A percentile compares a stretch with the other conserved stretches of the same genome.
Evolutionary conservation across 92 coral and sea anemone genomes (phyloP).

Genomic region (Hydrozoanthus gracilis): DNA sequence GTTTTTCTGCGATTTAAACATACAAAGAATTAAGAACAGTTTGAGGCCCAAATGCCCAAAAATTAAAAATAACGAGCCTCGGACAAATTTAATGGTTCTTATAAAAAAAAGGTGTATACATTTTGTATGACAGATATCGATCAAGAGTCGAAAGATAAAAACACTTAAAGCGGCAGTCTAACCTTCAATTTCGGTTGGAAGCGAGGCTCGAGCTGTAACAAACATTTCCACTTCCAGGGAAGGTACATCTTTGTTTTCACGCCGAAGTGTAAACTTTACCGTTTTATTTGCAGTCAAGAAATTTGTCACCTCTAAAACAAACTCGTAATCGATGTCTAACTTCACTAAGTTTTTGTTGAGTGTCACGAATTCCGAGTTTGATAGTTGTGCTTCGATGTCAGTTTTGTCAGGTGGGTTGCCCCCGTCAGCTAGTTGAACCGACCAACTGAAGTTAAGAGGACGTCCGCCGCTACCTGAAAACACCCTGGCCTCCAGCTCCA

Average conservation of each 20-base stretch:
- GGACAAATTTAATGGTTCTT: too few species aligned
- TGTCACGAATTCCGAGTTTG: neutral
- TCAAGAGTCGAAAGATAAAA: too few species aligned
- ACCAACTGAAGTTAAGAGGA: neutral
- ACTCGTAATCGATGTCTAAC: neutral
- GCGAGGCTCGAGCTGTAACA: neutral
- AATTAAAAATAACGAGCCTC: too few species aligned
- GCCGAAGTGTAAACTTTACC: neutral
- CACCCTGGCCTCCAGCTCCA: neutral
- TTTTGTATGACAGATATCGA: too few species aligned
- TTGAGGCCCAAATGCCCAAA: too few species aligned
- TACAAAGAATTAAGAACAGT: too few species aligned
- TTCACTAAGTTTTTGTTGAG: neutral
- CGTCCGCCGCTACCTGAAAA: neutral
- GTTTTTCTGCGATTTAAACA: too few species aligned
- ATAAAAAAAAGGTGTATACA: too few species aligned
- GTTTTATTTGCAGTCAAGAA: conserved; percentile 5
- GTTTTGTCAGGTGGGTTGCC: conserved; percentile 3
- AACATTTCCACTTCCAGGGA: neutral
- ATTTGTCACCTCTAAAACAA: conserved; percentile 8
- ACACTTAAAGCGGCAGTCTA: neutral
- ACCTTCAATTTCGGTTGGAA: neutral
- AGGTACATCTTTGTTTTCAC: conserved; percentile 1
- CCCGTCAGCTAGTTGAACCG: neutral
- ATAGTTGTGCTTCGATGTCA: neutral